Evolutionary conservation across 2,797 vertebrate genomes (phyloP).

Genomic region (Pseudochirops corinnae): DNA sequence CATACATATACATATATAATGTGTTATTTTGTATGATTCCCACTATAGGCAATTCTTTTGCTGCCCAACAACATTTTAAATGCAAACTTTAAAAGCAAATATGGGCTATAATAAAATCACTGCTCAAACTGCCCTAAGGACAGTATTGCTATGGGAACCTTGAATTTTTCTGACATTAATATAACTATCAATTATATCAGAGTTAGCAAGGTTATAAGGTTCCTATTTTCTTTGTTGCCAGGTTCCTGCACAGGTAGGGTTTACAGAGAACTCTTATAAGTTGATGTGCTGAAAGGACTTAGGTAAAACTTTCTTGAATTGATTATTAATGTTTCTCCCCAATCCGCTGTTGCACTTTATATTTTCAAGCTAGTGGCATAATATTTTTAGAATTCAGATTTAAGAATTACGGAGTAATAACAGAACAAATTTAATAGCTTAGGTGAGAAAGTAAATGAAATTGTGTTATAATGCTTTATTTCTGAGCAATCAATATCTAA

Average conservation of each 20-base stretch:
- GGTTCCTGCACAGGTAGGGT: neutral
- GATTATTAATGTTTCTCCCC: neutral
- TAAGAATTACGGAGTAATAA: neutral
- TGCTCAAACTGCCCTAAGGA: neutral
- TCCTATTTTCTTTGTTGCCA: neutral
- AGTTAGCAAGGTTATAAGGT: neutral
- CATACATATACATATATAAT: neutral
- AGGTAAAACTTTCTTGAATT: neutral
- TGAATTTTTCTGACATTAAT: slow-evolving; percentile 11
- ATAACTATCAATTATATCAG: neutral
- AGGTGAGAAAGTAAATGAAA: neutral
- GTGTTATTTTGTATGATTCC: neutral
- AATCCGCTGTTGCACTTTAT: neutral
- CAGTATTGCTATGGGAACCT: neutral
- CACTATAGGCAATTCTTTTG: neutral
- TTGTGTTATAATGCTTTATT: neutral
- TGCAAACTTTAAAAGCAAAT: slow-evolving; percentile 23
- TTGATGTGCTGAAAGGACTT: neutral
- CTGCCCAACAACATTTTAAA: neutral
- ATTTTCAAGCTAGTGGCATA: neutral
- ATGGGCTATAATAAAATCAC: neutral
- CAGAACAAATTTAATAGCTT: neutral
- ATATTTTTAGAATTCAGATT: neutral
- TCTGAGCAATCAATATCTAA: neutral
- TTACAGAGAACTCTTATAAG: neutral